A percentile compares a stretch with the other conserved stretches of the same genome.
These are phyloP conservation scores for Myotis planiceps DNA, from an alignment of 2,797 vertebrate species.

Conservation along the genomic window DNA sequence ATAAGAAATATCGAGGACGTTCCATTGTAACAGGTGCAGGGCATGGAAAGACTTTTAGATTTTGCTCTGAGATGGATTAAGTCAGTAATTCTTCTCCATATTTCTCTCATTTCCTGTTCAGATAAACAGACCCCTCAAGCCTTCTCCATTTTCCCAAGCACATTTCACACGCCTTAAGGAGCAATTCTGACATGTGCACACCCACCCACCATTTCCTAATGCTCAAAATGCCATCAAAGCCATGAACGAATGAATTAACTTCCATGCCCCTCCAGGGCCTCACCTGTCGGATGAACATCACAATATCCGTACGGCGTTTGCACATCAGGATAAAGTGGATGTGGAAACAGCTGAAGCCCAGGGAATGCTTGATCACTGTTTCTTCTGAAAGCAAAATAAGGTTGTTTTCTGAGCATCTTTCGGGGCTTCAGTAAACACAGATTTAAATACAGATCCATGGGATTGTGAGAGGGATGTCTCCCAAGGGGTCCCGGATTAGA, in stretches of 20 bases:
- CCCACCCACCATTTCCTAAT: neutral
- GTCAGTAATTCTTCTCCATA: neutral
- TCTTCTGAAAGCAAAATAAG: constrained; percentile 6
- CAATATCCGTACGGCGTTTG: neutral
- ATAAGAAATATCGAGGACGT: neutral
- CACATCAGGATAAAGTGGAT: neutral
- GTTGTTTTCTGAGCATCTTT: neutral
- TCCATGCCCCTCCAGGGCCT: neutral
- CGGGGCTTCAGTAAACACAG: neutral
- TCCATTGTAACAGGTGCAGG: neutral
- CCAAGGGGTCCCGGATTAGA: no score
- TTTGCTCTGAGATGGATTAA: neutral
- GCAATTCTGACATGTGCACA: neutral
- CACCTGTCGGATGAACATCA: neutral
- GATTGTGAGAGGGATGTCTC: no score
- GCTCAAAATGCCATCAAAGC: neutral
- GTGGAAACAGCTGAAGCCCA: neutral
- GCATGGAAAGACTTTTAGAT: neutral
- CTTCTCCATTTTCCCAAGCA: neutral
- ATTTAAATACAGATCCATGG: neutral
- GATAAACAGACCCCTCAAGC: neutral
- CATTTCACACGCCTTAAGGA: neutral
- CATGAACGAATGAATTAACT: neutral
- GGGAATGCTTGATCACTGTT: neutral
- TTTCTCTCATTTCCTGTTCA: neutral